Evolutionary conservation across 2,113 vertebrate genomes (phyloP).

Genomic region (Vanacampus margaritifer): DNA sequence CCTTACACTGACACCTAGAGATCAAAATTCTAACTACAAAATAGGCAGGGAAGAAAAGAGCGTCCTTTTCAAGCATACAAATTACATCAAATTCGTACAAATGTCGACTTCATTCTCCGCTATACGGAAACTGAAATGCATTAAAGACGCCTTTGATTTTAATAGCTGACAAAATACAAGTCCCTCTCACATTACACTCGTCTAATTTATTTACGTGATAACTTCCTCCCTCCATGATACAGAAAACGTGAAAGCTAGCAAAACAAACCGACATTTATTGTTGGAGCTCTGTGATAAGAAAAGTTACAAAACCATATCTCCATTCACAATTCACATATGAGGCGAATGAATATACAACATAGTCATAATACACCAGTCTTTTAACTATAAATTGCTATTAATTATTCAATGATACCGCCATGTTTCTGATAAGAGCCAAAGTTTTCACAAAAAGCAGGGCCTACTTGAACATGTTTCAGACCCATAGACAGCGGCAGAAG

Average conservation of each 20-base stretch:
- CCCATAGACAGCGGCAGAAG: background rate
- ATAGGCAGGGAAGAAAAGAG: background rate
- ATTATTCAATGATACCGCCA: background rate
- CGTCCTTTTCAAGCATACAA: background rate
- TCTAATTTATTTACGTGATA: background rate
- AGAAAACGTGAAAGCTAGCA: background rate
- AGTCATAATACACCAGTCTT: background rate
- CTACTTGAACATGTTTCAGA: background rate
- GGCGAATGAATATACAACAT: background rate
- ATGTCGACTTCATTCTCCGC: background rate
- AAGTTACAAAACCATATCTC: background rate
- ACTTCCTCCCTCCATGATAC: background rate
- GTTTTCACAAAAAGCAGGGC: background rate
- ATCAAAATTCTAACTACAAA: background rate
- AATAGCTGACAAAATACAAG: background rate
- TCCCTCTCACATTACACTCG: background rate
- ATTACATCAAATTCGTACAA: background rate
- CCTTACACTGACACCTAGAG: background rate
- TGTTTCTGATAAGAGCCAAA: background rate
- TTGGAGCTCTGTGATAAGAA: background rate
- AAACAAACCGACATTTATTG: background rate
- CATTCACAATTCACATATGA: background rate
- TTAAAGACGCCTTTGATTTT: background rate
- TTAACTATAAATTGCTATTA: background rate
- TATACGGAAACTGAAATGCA: background rate